Base-by-base conservation (phyloP, 2,797 vertebrate species). In the Anguilla anguilla region DNA sequence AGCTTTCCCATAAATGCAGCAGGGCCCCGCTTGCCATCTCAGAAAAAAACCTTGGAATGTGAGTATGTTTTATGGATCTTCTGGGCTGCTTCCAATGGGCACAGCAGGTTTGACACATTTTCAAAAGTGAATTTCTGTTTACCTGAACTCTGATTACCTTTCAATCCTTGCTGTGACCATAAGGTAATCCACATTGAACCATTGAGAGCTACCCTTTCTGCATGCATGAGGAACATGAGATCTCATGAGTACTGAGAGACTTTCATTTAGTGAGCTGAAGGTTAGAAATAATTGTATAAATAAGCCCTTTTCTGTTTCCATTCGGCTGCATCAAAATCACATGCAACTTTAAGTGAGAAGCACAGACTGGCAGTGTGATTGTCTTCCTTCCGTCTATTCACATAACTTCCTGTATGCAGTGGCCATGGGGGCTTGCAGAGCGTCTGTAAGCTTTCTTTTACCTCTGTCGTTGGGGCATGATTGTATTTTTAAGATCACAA, bases 301-400 rank as follows among this genome's bases (percentile, higher is more conserved):
- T 35, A 74, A 74, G 15, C 13, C 31, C 69, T 22, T 53, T 43
- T 17, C 15, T 6, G 39, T 15, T 15, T 74, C 64, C 64, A 28
- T 28, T 3, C 9, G 69, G n/a, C 31, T 15, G 67, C 69, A 89
- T 86, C 85, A 57, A 84, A 25, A 15, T 39, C 86, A 49, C 88
- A 35, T 17, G 74, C 35, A 15, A 13, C 35, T 43, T 17, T 43
- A 31, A 89, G 35, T 61, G 64, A 25, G 69, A 87, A 87, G 87
- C n/a, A n/a, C 43, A 69, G 11, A 19, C 49, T 43, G 86, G 10
- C 88, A 89, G 51, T 85, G 46, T 61, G 57, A 69, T 84, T 51
- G 84, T 51, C 81, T 91, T 91, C 89, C 90, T 92, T 92, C 92
- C 92, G 91, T 46, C 88, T 82, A 92, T 92, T 92, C 91, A 89